These are phyloP conservation scores for Agrotis exclamationis DNA, from an alignment of 2,888 invertebrate species.

Conservation along the genomic window DNA sequence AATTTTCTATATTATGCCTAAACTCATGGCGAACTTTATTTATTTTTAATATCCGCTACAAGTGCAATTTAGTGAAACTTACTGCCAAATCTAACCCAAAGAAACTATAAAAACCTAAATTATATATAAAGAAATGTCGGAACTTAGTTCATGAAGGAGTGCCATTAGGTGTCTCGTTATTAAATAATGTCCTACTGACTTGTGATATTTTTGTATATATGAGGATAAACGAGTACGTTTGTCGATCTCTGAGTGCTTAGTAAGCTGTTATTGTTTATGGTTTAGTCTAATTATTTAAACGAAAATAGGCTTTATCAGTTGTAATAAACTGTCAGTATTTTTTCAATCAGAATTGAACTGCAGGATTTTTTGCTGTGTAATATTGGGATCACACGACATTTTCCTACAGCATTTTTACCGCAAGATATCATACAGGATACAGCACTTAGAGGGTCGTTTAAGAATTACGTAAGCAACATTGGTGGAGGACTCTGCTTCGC, in stretches of 20 bases:
- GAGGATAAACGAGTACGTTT: conserved; percentile 33
- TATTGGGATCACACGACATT: too few relatives aligned
- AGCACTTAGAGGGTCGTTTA: too few relatives aligned
- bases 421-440: too few relatives aligned
- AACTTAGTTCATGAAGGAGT: conserved; percentile 28
- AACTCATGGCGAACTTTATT: too few relatives aligned
- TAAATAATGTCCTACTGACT: conserved; percentile 46
- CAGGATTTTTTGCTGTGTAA: too few relatives aligned
- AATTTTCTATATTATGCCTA: too few relatives aligned
- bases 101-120: conserved; percentile 12
- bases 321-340: not conserved
- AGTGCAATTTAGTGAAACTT: conserved; percentile 15
- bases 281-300: conserved; percentile 25
- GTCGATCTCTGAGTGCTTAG: conserved; percentile 48
- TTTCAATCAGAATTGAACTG: too few relatives aligned
- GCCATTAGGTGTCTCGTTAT: conserved; percentile 42
- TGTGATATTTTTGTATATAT: conserved; percentile 64
- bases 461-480: too few relatives aligned
- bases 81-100: conserved; percentile 41
- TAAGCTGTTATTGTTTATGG: conserved; percentile 35
- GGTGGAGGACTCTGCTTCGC: too few relatives aligned
- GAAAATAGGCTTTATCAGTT: not conserved
- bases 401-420: too few relatives aligned
- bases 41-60: not conserved
- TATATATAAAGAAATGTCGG: conserved; percentile 12